Evolutionary conservation across 2,113 vertebrate genomes (phyloP).

Genomic region (Catharus fuscescens): DNA sequence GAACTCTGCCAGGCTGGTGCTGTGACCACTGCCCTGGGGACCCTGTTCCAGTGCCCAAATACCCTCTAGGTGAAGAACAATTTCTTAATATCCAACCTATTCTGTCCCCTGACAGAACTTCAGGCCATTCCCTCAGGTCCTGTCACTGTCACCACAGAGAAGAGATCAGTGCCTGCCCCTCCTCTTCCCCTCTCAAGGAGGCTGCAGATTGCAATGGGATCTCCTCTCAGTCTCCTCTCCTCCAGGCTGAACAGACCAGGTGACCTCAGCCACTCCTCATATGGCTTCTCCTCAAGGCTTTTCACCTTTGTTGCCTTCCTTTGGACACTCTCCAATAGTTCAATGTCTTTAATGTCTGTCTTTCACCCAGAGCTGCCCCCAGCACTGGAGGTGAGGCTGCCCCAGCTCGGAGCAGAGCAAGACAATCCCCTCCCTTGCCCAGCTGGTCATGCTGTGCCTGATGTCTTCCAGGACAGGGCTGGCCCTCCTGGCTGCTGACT

Average conservation of each 20-base stretch:
- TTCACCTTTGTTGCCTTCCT: background rate
- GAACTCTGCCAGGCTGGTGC: background rate
- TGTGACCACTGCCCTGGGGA: background rate
- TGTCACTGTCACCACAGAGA: background rate
- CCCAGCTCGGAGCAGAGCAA: background rate
- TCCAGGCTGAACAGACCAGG: background rate
- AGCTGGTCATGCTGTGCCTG: background rate
- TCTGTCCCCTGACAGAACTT: background rate
- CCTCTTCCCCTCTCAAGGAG: background rate
- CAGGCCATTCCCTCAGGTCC: accelerated
- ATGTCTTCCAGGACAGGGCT: background rate
- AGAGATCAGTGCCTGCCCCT: background rate
- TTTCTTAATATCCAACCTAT: background rate
- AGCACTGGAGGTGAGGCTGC: background rate
- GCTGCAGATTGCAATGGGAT: accelerated
- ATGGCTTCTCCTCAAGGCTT: background rate
- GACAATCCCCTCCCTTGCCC: background rate
- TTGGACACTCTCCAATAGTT: background rate
- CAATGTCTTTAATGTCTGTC: too few relatives aligned
- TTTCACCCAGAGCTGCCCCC: background rate
- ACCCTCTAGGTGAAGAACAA: background rate
- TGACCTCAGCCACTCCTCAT: background rate
- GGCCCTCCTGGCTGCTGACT: background rate
- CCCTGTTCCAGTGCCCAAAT: background rate
- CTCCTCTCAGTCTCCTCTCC: background rate